Evolutionary conservation across 2,797 vertebrate genomes (phyloP), one percentile per base, ranked within the genome.

Genomic region (Sciurus vulgaris): DNA sequence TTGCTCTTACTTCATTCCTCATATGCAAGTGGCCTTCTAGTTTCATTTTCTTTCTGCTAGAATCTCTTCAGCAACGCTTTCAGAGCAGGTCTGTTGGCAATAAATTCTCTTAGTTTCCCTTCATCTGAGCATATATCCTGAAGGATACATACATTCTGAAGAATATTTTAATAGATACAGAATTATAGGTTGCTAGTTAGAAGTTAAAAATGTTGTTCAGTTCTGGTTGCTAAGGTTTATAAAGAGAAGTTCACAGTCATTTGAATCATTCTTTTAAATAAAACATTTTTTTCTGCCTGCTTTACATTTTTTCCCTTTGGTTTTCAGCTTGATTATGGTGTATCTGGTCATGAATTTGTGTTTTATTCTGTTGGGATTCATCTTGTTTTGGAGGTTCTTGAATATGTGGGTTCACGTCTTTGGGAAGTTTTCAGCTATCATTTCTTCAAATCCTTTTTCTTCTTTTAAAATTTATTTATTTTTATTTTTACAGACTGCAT

Each of bases 371-470:
- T 61, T 69, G 49, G 30, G 41, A 61, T 59, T 84, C 47, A 49
- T 56, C 41, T 38, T 67, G 14, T 44, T 63, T 56, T 3, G 20
- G 33, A 47, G 41, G 41, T 87, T 88, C 9, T 4, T 59, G 54
- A 63, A 72, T 22, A 63, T 88, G 77, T 65, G 47, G 33, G 28
- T 69, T 63, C 83, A 77, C 33, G 51, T 69, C 28, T 69, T 81
- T 90, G 67, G 47, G 56, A 59, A 24, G 9, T 59, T 59, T 59
- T 17, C 35, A 69, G 35, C 51, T 33, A 33, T 56, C 30, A 4
- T 86, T 86, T 89, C 86, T 85, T 89, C 30, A 69, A 54, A 69
- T 30, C n/a, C 59, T 14, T 78, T 88, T 87, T 65, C 63, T 38
- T 12, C 17, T 47, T 47, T 7, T 7, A 47, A 47, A 47, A 47